phyloP scores from a whole-genome alignment of 2,888 invertebrate genomes.

The Apodemia mormo region DNA sequence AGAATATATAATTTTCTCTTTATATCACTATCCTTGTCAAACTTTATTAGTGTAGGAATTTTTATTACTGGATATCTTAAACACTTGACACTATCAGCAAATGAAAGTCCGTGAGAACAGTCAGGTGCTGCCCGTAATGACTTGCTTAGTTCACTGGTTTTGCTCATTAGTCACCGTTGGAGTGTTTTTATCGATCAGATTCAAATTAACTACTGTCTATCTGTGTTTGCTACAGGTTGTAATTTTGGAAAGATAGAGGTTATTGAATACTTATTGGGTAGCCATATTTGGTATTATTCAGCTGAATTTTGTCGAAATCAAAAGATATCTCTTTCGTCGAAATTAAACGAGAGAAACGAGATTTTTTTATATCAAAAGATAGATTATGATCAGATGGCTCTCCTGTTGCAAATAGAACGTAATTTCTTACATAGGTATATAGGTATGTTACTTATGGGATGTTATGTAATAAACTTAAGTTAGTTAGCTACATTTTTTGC shows the following conservation, averaged over 20 bases:
- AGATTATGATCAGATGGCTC: too few relatives aligned
- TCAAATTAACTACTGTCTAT: slow-evolving; percentile 54
- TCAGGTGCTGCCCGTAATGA: slow-evolving; percentile 60
- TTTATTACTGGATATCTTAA: slow-evolving; percentile 63
- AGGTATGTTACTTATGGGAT: too few relatives aligned
- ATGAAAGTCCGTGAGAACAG: slow-evolving; percentile 66
- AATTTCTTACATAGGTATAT: too few relatives aligned
- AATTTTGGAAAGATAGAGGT: slow-evolving; percentile 20
- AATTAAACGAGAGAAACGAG: too few relatives aligned
- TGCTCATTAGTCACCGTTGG: slow-evolving; percentile 66
- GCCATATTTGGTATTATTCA: background rate
- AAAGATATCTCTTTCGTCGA: too few relatives aligned
- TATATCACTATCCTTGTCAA: slow-evolving; percentile 18
- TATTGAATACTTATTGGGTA: background rate
- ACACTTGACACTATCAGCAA: slow-evolving; percentile 51
- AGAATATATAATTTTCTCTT: background rate
- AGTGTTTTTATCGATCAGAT: slow-evolving; percentile 59
- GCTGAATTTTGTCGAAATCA: background rate
- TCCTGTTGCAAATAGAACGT: too few relatives aligned
- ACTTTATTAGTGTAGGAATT: slow-evolving; percentile 62
- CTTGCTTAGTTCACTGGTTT: slow-evolving; percentile 63
- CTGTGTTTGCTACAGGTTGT: slow-evolving; percentile 37
- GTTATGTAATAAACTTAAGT: too few relatives aligned
- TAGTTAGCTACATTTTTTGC: too few relatives aligned
- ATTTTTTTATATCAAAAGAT: too few relatives aligned